A percentile compares a stretch with the other conserved stretches of the same genome.
Evolutionary conservation across 1,140 invertebrate genomes (phyloP).

Genomic region (Drosophila lini): DNA sequence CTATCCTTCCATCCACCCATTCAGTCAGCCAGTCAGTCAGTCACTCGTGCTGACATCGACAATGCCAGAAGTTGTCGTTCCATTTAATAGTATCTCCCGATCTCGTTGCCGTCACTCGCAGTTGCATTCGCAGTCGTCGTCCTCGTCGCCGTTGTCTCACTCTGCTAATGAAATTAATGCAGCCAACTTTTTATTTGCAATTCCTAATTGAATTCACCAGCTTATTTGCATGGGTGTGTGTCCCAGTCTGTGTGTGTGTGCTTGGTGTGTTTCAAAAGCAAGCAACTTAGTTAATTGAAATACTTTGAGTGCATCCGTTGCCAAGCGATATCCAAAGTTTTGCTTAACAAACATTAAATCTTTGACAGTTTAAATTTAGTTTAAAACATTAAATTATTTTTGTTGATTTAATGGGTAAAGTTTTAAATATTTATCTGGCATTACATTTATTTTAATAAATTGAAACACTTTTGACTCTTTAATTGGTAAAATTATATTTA

Average conservation of each 20-base stretch:
- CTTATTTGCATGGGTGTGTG: constrained; percentile 18
- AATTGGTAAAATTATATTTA: neutral
- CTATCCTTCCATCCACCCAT: neutral
- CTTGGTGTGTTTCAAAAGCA: constrained; percentile 17
- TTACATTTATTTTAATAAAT: neutral
- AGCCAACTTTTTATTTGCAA: constrained; percentile 73
- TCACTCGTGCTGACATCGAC: constrained; percentile 29
- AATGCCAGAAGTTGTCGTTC: constrained; percentile 33
- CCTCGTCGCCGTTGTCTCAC: constrained; percentile 30
- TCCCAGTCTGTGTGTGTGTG: neutral
- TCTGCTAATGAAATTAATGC: constrained; percentile 76
- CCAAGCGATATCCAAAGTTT: constrained; percentile 32
- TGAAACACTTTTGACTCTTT: no score
- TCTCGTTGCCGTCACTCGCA: constrained; percentile 28
- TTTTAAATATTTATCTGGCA: neutral
- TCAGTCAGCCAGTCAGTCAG: constrained; percentile 18
- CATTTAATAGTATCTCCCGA: constrained; percentile 28
- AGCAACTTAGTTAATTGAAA: constrained; percentile 52
- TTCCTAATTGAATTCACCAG: constrained; percentile 75
- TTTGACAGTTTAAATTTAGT: neutral
- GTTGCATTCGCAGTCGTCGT: constrained; percentile 42
- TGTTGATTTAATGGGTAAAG: neutral
- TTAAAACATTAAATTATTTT: no score
- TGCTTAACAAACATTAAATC: constrained; percentile 2
- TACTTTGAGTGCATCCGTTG: constrained; percentile 46